Evolutionary conservation across 2,797 vertebrate genomes (phyloP).

Genomic region (Poecilia picta): DNA sequence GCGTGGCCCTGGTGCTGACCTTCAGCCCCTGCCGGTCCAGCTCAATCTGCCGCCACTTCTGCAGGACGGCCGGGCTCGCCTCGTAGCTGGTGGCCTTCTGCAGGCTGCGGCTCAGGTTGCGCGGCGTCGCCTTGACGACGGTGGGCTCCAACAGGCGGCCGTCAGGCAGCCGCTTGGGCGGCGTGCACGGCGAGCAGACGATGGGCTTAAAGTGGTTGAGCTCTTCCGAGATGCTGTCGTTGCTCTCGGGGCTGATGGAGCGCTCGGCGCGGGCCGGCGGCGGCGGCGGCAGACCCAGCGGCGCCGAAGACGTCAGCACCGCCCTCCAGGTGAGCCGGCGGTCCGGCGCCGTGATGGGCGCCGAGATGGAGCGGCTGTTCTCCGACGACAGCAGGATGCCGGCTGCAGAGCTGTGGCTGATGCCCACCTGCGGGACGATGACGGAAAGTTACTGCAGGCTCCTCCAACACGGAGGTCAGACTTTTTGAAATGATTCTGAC

Average conservation of each 20-base stretch:
- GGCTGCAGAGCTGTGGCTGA: conserved; percentile 78
- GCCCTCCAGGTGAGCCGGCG: conserved; percentile 77
- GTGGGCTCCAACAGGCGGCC: conserved; percentile 89
- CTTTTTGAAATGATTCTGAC: no score
- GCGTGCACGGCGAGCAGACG: conserved; percentile 95
- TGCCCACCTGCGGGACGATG: conserved; percentile 55
- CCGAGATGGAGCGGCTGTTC: conserved; percentile 91
- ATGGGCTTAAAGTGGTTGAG: conserved; percentile 99
- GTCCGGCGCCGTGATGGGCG: conserved; percentile 84
- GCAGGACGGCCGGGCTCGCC: conserved; percentile 90
- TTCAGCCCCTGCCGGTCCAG: conserved; percentile 90
- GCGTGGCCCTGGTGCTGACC: conserved; percentile 88
- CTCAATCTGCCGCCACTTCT: conserved; percentile 95
- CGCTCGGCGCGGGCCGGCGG: conserved; percentile 79
- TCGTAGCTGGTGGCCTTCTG: conserved; percentile 92
- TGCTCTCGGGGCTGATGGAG: conserved; percentile 95
- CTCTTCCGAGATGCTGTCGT: conserved; percentile 97
- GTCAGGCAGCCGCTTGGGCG: conserved; percentile 91
- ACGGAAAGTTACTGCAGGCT: no score
- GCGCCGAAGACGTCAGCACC: conserved; percentile 41
- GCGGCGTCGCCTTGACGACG: conserved; percentile 93
- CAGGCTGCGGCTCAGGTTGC: conserved; percentile 88
- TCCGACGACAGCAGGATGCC: conserved; percentile 91
- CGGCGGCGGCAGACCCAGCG: conserved; percentile 61
- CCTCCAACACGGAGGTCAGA: no score